These are phyloP conservation scores for Callosobruchus maculatus DNA, from an alignment of 2,888 invertebrate species.

Conservation along the genomic window DNA sequence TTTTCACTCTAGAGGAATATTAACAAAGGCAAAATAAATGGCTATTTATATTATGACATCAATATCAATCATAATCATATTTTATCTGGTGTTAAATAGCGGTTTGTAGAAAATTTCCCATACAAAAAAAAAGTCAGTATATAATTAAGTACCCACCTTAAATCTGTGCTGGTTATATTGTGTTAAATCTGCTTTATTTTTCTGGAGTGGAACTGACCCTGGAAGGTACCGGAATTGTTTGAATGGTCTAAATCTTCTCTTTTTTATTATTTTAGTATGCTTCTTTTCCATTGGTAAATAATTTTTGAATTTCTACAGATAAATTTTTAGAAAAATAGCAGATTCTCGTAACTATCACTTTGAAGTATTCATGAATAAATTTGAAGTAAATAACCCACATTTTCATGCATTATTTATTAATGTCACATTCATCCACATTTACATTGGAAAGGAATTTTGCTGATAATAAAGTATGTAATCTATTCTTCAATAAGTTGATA, in stretches of 20 bases:
- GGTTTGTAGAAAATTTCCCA: not conserved
- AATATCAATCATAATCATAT: too few relatives aligned
- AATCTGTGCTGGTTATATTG: slow-evolving; percentile 1
- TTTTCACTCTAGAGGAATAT: too few relatives aligned
- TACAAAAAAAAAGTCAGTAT: too few relatives aligned
- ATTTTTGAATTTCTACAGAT: not conserved
- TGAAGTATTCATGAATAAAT: too few relatives aligned
- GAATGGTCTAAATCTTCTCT: slow-evolving; percentile 6
- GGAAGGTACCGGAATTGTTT: slow-evolving; percentile 10
- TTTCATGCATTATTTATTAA: not conserved
- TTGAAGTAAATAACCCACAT: not conserved
- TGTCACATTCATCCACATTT: slow-evolving; percentile 15
- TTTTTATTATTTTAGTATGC: not conserved
- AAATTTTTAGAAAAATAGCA: too few relatives aligned
- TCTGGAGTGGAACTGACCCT: not conserved
- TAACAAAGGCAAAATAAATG: too few relatives aligned
- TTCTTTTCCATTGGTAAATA: not conserved
- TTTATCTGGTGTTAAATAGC: not conserved
- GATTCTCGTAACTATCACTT: too few relatives aligned
- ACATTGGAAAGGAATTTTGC: slow-evolving; percentile 43
- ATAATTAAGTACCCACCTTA: too few relatives aligned
- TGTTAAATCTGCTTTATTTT: slow-evolving; percentile 4
- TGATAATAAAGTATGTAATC: slow-evolving; percentile 39
- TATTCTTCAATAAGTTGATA: slow-evolving; percentile 40
- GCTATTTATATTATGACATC: too few relatives aligned